Evolutionary conservation across 2,888 invertebrate genomes (phyloP).

Genomic region (Parnassius smintheus): DNA sequence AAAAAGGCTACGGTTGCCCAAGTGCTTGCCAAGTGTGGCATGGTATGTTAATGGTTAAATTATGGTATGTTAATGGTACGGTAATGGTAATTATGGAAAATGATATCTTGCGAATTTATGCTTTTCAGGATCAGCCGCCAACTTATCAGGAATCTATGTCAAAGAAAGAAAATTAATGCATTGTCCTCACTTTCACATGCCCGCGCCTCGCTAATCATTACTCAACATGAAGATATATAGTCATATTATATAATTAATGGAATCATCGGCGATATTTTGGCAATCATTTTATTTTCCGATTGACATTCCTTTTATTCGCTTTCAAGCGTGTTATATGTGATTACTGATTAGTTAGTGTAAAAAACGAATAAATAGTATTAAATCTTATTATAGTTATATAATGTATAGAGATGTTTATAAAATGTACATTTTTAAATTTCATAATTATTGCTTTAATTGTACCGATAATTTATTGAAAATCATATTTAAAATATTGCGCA

Average conservation of each 20-base stretch:
- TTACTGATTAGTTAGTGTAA: slow-evolving; percentile 1
- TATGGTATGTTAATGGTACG: too few relatives aligned
- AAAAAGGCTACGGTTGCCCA: too few relatives aligned
- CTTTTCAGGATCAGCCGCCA: slow-evolving; percentile 89
- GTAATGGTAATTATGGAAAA: not conserved
- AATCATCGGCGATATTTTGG: not conserved
- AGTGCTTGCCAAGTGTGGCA: too few relatives aligned
- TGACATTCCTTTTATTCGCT: slow-evolving; percentile 18
- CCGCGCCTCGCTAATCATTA: slow-evolving; percentile 4
- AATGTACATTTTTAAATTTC: too few relatives aligned
- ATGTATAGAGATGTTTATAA: too few relatives aligned
- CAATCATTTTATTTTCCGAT: slow-evolving; percentile 2
- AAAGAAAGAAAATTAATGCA: slow-evolving; percentile 87
- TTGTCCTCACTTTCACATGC: slow-evolving; percentile 70
- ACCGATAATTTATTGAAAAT: too few relatives aligned
- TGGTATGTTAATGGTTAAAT: too few relatives aligned
- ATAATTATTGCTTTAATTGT: too few relatives aligned
- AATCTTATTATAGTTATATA: too few relatives aligned
- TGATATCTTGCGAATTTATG: not conserved
- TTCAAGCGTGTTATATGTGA: slow-evolving; percentile 12
- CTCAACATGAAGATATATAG: slow-evolving; percentile 1
- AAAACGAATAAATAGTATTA: too few relatives aligned
- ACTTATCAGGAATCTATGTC: slow-evolving; percentile 88
- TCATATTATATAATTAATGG: not conserved
- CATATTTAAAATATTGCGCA: too few relatives aligned